Percentiles rank a stretch among this genome's conserved stretches.
These are phyloP conservation scores for Drosophila orena DNA, from an alignment of 1,140 invertebrate species.

Conservation along the genomic window DNA sequence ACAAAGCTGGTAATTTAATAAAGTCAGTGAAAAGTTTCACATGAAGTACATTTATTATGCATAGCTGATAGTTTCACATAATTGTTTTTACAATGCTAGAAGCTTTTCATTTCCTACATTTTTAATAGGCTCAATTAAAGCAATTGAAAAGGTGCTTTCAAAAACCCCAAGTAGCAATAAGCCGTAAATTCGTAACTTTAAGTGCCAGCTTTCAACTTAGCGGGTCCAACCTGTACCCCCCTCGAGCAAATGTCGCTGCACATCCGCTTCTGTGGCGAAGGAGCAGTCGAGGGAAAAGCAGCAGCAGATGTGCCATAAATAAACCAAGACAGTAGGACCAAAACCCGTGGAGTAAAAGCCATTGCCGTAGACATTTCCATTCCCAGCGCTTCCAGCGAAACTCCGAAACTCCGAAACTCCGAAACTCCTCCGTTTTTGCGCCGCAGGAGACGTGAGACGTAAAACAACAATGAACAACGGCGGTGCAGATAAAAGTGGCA, in stretches of 20 bases:
- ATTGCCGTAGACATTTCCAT: slow-evolving; percentile 40
- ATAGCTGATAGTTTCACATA: background rate
- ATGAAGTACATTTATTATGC: slow-evolving; percentile 2
- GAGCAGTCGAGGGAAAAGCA: slow-evolving; percentile 21
- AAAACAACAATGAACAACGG: slow-evolving; percentile 34
- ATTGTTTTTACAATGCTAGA: background rate
- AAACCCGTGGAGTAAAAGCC: slow-evolving; percentile 22
- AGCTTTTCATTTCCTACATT: background rate
- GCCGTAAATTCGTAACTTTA: no score
- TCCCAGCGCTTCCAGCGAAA: slow-evolving; percentile 9
- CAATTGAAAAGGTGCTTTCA: no score
- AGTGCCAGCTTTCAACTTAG: slow-evolving; percentile 1
- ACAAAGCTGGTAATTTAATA: slow-evolving; percentile 11
- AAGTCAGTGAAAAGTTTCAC: background rate
- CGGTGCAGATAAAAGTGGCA: slow-evolving; percentile 33
- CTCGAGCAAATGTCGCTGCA: slow-evolving; percentile 27
- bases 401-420: slow-evolving; percentile 3
- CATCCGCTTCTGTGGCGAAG: slow-evolving; percentile 34
- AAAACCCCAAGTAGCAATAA: no score
- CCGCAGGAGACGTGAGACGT: slow-evolving; percentile 22
- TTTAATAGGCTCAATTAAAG: no score
- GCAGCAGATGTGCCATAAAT: slow-evolving; percentile 71
- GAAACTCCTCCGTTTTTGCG: slow-evolving; percentile 20
- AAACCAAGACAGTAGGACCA: slow-evolving; percentile 45
- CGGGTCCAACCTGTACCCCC: slow-evolving; percentile 18